Conservation (phyloP, 2,888 invertebrate species). For the Seladonia tumulorum region DNA sequence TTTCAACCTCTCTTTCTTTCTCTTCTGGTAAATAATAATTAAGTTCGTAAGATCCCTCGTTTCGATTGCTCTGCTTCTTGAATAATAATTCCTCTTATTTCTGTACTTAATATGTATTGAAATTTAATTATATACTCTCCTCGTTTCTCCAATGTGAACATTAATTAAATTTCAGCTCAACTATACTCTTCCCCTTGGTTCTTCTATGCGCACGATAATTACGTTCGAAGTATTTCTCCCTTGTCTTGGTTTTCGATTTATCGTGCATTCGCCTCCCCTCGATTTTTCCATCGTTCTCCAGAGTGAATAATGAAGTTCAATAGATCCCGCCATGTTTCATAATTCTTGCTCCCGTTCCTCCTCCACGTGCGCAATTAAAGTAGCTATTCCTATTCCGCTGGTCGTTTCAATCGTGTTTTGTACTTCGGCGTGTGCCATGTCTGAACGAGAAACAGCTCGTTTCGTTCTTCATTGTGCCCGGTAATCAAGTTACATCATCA, state of each 20-base stretch:
- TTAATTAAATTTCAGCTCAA: background rate
- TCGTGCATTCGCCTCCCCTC: background rate
- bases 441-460: background rate
- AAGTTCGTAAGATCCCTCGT: background rate
- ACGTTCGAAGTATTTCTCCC: background rate
- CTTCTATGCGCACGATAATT: background rate
- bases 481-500: conserved; percentile 1
- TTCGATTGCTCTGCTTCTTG: background rate
- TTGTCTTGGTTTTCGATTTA: background rate
- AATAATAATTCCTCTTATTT: no score
- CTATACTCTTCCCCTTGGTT: background rate
- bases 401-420: background rate
- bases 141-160: background rate
- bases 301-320: background rate
- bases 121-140: background rate
- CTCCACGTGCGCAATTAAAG: background rate
- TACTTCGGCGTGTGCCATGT: background rate
- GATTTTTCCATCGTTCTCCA: background rate
- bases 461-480: background rate
- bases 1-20: background rate
- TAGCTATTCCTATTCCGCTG: background rate
- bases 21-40: background rate
- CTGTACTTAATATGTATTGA: no score
- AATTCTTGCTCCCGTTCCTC: background rate
- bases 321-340: background rate